phyloP scores from a whole-genome alignment of 2,888 invertebrate genomes.

The Entomobrya proxima region DNA sequence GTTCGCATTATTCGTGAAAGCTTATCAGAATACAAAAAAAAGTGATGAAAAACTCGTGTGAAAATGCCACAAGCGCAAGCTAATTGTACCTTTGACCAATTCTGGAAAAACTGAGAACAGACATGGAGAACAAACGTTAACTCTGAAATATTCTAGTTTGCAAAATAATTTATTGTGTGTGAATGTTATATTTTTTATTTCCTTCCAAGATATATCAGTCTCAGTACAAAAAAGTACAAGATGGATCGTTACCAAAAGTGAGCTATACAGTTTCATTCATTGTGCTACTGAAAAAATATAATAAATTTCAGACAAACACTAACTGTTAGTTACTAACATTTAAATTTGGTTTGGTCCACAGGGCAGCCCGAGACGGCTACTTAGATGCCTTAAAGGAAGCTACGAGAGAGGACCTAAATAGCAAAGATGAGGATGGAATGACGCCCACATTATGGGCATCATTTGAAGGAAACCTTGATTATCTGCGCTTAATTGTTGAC shows the following conservation, averaged over 20 bases:
- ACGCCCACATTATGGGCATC: constrained; percentile 97
- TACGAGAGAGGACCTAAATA: constrained; percentile 92
- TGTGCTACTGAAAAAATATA: background rate
- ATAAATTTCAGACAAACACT: no score
- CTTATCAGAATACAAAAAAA: no score
- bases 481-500: constrained; percentile 90
- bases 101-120: no score
- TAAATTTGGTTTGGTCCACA: constrained; percentile 77
- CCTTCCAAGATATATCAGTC: background rate
- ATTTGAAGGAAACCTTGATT: constrained; percentile 94
- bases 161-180: no score
- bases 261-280: background rate
- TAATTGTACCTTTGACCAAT: no score
- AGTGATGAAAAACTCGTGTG: no score
- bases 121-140: no score
- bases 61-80: no score
- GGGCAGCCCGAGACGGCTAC: constrained; percentile 94
- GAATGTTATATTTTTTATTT: no score
- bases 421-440: constrained; percentile 96
- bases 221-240: background rate
- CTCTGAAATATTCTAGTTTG: no score
- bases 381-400: constrained; percentile 92
- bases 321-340: no score
- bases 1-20: no score
- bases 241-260: constrained; percentile 34